Conservation (phyloP, 2,113 vertebrate species). For the Lates calcarifer region DNA sequence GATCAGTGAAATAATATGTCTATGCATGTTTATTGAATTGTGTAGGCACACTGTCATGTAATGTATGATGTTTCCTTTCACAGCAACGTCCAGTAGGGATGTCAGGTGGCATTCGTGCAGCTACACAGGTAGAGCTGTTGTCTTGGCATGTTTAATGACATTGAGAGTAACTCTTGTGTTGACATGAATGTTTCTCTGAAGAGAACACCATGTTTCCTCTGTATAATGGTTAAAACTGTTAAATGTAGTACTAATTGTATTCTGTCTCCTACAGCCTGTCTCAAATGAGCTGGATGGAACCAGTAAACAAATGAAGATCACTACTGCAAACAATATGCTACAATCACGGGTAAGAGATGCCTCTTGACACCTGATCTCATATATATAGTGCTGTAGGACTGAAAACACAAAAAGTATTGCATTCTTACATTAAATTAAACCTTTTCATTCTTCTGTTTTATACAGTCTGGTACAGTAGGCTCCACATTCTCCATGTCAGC, state of each 20-base stretch:
- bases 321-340: constrained; percentile 84
- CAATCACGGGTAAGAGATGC: constrained; percentile 86
- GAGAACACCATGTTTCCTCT: not conserved
- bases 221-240: not conserved
- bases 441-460: not conserved
- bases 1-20: not conserved
- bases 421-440: not conserved
- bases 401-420: not conserved
- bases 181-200: not conserved
- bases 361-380: not conserved
- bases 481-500: constrained; percentile 88
- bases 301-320: constrained; percentile 92
- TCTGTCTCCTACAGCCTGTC: constrained; percentile 58
- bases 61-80: constrained; percentile 23
- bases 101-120: constrained; percentile 73
- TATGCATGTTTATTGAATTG: not conserved
- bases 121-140: constrained; percentile 65
- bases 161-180: not conserved
- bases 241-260: not conserved
- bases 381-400: too few species aligned
- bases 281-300: constrained; percentile 82
- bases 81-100: constrained; percentile 83
- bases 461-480: constrained; percentile 84
- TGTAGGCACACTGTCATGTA: not conserved
- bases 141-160: not conserved